A percentile compares a stretch with the other conserved stretches of the same genome.
phyloP scores from a whole-genome alignment of 2,797 vertebrate genomes.

The Betta splendens region DNA sequence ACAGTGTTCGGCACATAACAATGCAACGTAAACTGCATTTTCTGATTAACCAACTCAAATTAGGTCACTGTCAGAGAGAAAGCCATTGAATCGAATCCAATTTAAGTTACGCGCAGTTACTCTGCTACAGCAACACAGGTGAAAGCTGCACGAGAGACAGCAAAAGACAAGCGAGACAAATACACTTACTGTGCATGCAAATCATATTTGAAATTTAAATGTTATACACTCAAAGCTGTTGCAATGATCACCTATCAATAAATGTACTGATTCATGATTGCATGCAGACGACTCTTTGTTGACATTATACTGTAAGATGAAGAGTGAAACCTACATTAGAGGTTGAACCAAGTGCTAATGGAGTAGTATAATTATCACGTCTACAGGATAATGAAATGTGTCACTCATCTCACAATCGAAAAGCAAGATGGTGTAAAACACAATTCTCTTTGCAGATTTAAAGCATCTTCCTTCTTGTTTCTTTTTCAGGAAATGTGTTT shows the following conservation, averaged over 20 bases:
- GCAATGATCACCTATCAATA: slow-evolving; percentile 10
- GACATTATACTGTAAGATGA: slow-evolving; percentile 32
- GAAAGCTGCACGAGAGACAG: background rate
- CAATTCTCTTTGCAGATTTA: background rate
- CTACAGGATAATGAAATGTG: slow-evolving; percentile 6
- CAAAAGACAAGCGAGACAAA: slow-evolving; percentile 11
- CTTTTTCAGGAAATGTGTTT: slow-evolving; percentile 80
- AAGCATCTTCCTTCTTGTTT: slow-evolving; percentile 11
- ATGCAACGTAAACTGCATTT: slow-evolving; percentile 14
- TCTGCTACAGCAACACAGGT: background rate
- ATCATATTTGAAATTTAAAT: slow-evolving; percentile 17
- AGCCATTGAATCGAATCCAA: slow-evolving; percentile 3
- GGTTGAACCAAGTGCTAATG: slow-evolving; percentile 8
- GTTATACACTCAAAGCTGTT: slow-evolving; percentile 1
- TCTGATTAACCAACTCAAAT: background rate
- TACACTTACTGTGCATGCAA: slow-evolving; percentile 17
- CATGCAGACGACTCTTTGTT: slow-evolving; percentile 6
- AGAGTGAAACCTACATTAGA: slow-evolving; percentile 15
- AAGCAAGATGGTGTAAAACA: slow-evolving; percentile 5
- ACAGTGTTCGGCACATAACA: slow-evolving; percentile 10
- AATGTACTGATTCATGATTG: slow-evolving; percentile 16
- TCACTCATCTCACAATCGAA: slow-evolving; percentile 6
- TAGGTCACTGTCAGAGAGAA: background rate
- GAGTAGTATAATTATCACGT: slow-evolving; percentile 13
- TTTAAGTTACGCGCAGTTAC: background rate